Evolutionary conservation across 2,888 invertebrate genomes (phyloP).

Genomic region (Epinotia ramella): DNA sequence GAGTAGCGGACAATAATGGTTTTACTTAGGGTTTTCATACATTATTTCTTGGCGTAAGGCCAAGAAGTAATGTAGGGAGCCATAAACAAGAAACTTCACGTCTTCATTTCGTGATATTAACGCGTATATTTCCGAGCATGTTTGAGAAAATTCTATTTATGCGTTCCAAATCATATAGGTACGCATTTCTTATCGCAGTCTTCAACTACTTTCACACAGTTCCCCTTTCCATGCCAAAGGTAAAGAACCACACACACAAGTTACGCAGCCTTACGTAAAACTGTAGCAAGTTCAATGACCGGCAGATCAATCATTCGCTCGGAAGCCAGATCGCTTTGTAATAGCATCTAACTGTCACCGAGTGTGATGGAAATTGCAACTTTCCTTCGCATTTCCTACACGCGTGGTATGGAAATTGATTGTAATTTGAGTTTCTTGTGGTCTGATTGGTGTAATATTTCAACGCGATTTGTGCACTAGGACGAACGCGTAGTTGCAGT

Average conservation of each 20-base stretch:
- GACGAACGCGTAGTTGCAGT: not conserved
- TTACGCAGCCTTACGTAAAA: slow-evolving; percentile 34
- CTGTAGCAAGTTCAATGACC: slow-evolving; percentile 30
- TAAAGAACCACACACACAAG: not conserved
- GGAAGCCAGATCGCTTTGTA: slow-evolving; percentile 40
- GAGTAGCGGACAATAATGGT: no score
- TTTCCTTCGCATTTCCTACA: slow-evolving; percentile 38
- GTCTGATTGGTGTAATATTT: slow-evolving; percentile 15
- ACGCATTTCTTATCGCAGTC: not conserved
- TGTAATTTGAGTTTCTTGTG: slow-evolving; percentile 8
- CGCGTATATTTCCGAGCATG: no score
- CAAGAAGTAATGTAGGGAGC: no score
- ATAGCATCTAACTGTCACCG: slow-evolving; percentile 38
- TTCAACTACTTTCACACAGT: not conserved
- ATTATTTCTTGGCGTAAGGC: no score
- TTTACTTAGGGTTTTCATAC: no score
- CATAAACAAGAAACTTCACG: no score
- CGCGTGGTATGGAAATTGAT: slow-evolving; percentile 24
- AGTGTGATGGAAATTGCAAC: slow-evolving; percentile 41
- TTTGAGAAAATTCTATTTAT: no score
- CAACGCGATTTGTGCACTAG: not conserved
- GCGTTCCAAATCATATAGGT: no score
- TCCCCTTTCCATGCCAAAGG: not conserved
- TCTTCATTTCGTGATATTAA: no score
- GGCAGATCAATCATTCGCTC: slow-evolving; percentile 36